Evolutionary conservation across 2,888 invertebrate species (phyloP), one percentile per base, ranked within the genome.

Genomic region (Eumerus sabulonum): DNA sequence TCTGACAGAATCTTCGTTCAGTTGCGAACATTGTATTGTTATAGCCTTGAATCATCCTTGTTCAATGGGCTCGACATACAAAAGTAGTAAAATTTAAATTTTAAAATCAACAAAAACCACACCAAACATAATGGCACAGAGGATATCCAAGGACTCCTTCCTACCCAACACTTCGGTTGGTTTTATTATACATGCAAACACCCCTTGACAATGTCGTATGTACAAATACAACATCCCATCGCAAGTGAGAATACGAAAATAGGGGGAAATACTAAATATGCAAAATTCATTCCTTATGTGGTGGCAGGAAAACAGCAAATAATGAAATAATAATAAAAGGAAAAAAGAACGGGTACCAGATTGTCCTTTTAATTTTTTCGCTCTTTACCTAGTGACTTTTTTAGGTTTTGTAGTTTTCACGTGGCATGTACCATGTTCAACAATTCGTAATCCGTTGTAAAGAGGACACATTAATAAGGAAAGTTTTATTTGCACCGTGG

Each of bases 241-340:
- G n/a, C n/a, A 66, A 38, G 60, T 42, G 36, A 68, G 66, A 53
- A 64, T 50, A 70, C 59, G 73, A 73, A 73, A 63, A 67, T 67
- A 62, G 47, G 67, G 57, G 42, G 59, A 63, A 72, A 73, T 77
- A 62, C 63, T 68, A 68, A 77, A 73, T 77, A 77, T 77, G 77
- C 73, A 63, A 77, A 77, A 77, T 77, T 77, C 77, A 77, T 77
- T 77, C 73, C 72, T 77, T 72, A 63, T 77, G 76, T 54, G 77
- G 77, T 68, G 57, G 27, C 27, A 27, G 27, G 27, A 27, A 27
- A 27, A 27, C 27, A 27, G 27, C 27, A 27, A 27, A 27, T 2
- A 27, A 27, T 4, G 27, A 7, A 7, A n/a, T n/a, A 27, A 27
- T 2, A 27, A 27, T 7, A 7, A 27, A 27, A 27, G 27, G n/a